Conservation (phyloP, 2,797 vertebrate genomes). For the Brachyrhaphis roseni region DNA sequence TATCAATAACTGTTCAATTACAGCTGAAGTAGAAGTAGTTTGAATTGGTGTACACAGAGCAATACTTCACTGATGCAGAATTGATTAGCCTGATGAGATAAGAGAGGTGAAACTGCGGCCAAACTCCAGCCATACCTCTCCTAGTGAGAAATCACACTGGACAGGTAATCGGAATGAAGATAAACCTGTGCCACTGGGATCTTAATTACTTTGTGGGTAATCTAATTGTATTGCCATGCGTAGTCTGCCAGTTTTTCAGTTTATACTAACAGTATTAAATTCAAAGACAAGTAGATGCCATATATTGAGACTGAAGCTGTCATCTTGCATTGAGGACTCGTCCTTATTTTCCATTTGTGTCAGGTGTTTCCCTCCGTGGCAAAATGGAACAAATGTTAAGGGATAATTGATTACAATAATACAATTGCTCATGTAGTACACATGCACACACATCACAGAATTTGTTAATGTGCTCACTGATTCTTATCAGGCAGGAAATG, state of each 20-base stretch:
- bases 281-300: conserved; percentile 53
- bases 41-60: conserved; percentile 32
- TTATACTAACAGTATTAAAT: conserved; percentile 61
- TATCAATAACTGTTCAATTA: conserved; percentile 14
- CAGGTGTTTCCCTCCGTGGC: conserved; percentile 27
- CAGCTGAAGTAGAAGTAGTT: conserved; percentile 23
- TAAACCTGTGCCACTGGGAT: conserved; percentile 49
- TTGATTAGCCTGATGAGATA: conserved; percentile 60
- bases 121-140: conserved; percentile 41
- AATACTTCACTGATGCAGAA: conserved; percentile 24
- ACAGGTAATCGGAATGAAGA: conserved; percentile 71
- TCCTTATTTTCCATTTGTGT: conserved; percentile 51
- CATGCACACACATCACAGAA: conserved; percentile 23
- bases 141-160: conserved; percentile 46
- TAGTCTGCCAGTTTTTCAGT: conserved; percentile 47
- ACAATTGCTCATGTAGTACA: conserved; percentile 36
- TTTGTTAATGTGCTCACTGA: conserved; percentile 33
- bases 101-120: conserved; percentile 48
- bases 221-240: conserved; percentile 54
- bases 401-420: conserved; percentile 63
- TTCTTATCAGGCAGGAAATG: conserved; percentile 35
- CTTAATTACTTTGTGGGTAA: conserved; percentile 67
- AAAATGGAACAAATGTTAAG: conserved; percentile 60
- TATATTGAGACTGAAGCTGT: conserved; percentile 63
- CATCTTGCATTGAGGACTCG: conserved; percentile 44